Base-by-base conservation (phyloP, 2,888 invertebrate genomes). In the Actias luna region DNA sequence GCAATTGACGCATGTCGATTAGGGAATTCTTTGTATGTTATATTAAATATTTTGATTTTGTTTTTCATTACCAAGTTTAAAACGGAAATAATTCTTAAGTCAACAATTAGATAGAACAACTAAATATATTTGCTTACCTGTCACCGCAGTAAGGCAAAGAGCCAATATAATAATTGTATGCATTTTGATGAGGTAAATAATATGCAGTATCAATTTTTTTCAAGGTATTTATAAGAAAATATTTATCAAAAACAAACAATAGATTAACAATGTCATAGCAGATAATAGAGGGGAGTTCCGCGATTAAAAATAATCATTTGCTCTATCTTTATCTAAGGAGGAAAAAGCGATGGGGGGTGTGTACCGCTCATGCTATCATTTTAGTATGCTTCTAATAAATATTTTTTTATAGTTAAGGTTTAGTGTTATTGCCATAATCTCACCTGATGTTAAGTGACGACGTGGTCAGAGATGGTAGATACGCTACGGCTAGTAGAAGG, bases 101-200 rank as follows among this genome's bases (percentile, higher is more conserved):
- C 12, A 42, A n/a, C 16, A n/a, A 42, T 1, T 7, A 0, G 22
- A 22, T 2, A 50, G 3, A 50, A 25, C 8, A 50, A 50, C 10
- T 0, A 25, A 50, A 25, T 25, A 12, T 50, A n/a, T n/a, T n/a
- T n/a, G 4, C 60, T 22, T 67, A 74, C 74, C 72, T 31, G 69
- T 60, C 5, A 67, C 69, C 33, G 65, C 69, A 39, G 65, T 65
- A 7, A 70, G 39, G 60, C 65, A 63, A 22, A 67, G 33, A 25
- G 71, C 60, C 8, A 69, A 60, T 5, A 69, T 36, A 14, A 68
- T 36, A n/a, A 65, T 63, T 55, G 68, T 42, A 63, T 66, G 66
- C 71, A 74, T 74, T 59, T 63, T 67, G n/a, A 50, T 4, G 22
- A 25, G 12, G 22, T 12, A 22, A 50, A 25, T 22, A 12, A 50